Percentiles rank a stretch among this genome's conserved stretches.
Conservation (phyloP, 1,140 invertebrate genomes). For the Pararge aegeria region DNA sequence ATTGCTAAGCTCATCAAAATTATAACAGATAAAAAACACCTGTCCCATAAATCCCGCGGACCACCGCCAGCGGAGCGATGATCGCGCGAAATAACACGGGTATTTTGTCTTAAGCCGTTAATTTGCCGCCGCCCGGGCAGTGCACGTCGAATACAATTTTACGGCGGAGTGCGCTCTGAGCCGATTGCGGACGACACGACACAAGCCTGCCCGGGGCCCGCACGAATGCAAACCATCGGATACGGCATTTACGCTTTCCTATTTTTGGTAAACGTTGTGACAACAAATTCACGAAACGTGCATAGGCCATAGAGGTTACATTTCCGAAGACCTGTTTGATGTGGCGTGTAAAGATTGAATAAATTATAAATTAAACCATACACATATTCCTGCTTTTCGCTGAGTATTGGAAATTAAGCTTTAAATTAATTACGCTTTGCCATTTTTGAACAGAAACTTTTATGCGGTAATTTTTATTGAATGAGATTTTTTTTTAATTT, state of each 20-base stretch:
- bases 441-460: too few relatives aligned
- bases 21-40: slow-evolving; percentile 33
- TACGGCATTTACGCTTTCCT: slow-evolving; percentile 23
- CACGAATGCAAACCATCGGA: slow-evolving; percentile 28
- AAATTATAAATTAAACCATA: too few relatives aligned
- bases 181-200: slow-evolving; percentile 69
- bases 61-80: slow-evolving; percentile 35
- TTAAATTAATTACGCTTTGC: too few relatives aligned
- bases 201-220: slow-evolving; percentile 49
- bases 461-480: too few relatives aligned
- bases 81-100: slow-evolving; percentile 65
- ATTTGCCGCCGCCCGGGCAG: slow-evolving; percentile 44
- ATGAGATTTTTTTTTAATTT: too few relatives aligned
- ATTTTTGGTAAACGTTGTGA: too few relatives aligned
- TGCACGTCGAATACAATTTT: slow-evolving; percentile 73
- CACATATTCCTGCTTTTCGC: too few relatives aligned
- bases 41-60: slow-evolving; percentile 46
- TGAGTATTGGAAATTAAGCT: too few relatives aligned
- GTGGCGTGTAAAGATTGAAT: too few relatives aligned
- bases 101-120: slow-evolving; percentile 73
- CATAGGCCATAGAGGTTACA: too few relatives aligned
- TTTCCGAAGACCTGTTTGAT: too few relatives aligned
- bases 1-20: background rate
- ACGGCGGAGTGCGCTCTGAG: slow-evolving; percentile 61
- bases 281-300: too few relatives aligned